Evolutionary conservation across 2,113 vertebrate genomes (phyloP).

Genomic region (Takifugu flavidus): DNA sequence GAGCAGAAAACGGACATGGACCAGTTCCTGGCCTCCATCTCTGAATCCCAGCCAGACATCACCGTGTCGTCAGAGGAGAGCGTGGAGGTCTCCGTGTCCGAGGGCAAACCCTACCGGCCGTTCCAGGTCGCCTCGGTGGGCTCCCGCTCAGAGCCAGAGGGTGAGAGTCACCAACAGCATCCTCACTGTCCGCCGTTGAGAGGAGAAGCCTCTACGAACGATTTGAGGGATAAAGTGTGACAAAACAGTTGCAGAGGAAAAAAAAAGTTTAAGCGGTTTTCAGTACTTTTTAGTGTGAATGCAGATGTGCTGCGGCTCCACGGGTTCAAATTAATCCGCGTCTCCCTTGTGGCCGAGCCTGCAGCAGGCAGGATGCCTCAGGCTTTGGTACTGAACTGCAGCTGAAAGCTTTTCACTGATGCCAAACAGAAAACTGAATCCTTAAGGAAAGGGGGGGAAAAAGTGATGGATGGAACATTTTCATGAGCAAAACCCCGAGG

Average conservation of each 20-base stretch:
- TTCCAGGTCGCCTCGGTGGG: constrained; percentile 90
- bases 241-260: constrained; percentile 8
- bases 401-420: constrained; percentile 28
- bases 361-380: constrained; percentile 47
- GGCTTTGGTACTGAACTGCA: constrained; percentile 36
- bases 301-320: constrained; percentile 20
- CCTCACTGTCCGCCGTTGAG: constrained; percentile 9
- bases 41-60: constrained; percentile 87
- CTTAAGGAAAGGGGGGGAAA: constrained; percentile 6
- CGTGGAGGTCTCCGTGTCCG: constrained; percentile 77
- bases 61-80: constrained; percentile 91
- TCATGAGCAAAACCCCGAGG: constrained; percentile 33
- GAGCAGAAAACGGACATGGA: constrained; percentile 94
- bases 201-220: constrained; percentile 1
- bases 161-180: constrained; percentile 65
- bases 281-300: constrained; percentile 6
- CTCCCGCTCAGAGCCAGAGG: constrained; percentile 82
- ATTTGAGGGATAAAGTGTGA: constrained; percentile 18
- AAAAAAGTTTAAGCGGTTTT: constrained; percentile 12
- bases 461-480: constrained; percentile 27
- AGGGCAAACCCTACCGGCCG: constrained; percentile 85
- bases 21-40: constrained; percentile 92
- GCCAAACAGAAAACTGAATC: too few species aligned
- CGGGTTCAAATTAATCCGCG: constrained; percentile 41
- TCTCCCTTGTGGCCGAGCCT: constrained; percentile 39